phyloP scores from a whole-genome alignment of 2,888 invertebrate species.

The Rhorus exstirpatorius region DNA sequence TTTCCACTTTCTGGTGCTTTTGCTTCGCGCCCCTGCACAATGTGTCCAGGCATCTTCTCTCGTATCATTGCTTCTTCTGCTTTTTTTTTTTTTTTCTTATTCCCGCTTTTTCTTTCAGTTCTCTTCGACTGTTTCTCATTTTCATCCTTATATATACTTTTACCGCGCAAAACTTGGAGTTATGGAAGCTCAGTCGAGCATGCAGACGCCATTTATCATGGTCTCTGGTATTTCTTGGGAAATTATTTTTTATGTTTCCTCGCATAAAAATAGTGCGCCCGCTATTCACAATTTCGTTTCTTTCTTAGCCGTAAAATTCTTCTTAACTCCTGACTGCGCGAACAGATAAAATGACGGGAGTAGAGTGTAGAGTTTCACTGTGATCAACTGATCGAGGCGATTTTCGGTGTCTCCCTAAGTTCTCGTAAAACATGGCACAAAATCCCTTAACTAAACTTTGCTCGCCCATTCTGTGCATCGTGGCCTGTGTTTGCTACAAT shows the following conservation, averaged over 20 bases:
- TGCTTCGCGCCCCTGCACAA: conserved; percentile 38
- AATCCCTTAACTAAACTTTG: too few species aligned
- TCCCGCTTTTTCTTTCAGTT: conserved; percentile 17
- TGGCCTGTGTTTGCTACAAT: too few species aligned
- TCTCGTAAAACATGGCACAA: too few species aligned
- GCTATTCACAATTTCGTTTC: background rate
- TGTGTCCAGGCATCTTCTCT: conserved; percentile 48
- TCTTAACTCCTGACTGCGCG: too few species aligned
- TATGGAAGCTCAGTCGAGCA: conserved; percentile 53
- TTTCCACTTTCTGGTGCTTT: conserved; percentile 21
- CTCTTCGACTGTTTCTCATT: conserved; percentile 50
- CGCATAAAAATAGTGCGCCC: conserved; percentile 8
- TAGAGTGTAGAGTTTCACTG: too few species aligned
- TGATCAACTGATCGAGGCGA: too few species aligned
- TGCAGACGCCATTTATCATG: conserved; percentile 50
- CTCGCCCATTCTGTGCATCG: too few species aligned
- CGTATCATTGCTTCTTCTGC: conserved; percentile 55
- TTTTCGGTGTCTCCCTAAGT: too few species aligned
- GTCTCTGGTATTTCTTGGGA: background rate
- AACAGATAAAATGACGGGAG: too few species aligned
- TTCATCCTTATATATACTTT: conserved; percentile 48
- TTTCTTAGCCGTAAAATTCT: too few species aligned
- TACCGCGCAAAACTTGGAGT: conserved; percentile 39
- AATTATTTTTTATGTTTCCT: conserved; percentile 38
- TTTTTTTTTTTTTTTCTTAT: background rate